Base-by-base conservation (phyloP, 1,140 invertebrate genomes). In the Hypothenemus hampei region DNA sequence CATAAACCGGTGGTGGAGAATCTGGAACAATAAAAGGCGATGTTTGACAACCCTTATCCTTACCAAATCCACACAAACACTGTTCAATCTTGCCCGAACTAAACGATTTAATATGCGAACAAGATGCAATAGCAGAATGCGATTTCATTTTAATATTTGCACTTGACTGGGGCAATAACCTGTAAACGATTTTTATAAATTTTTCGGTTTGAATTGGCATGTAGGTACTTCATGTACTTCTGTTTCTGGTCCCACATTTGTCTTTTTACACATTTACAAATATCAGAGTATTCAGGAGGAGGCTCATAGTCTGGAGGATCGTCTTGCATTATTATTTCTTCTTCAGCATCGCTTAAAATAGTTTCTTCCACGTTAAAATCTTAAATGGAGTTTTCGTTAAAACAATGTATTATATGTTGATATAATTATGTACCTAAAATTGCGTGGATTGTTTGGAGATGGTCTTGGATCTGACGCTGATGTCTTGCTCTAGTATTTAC, bases 261-360 rank as follows among this genome's bases (percentile, higher is more conserved):
- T 44, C 46, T 50, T 56, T 46, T 45, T 8, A 54, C 21, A 18
- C 33, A 50, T 54, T 56, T 61, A 40, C 84, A 76, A 5, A 85
- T 77, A 44, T 85, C 83, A 21, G 84, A 81, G 57, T 86, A 86
- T 46, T 83, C 79, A 0, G 84, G 84, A 0, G 84, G 84, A 5
- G 81, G 78, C 63, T 86, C 84, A 65, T 86, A 86, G 22, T 76
- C 74, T 0, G 84, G 84, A 8, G 84, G 84, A 21, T 85, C 81
- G 58, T 86, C 83, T 0, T 73, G 69, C 2, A 72, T 64, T 20
- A 71, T 61, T 61, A 77, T 58, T 69, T 78, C 64, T 71, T 80
- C 70, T 77, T 81, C 65, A 7, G 64, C 19, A 21, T 59, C 59
- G 15, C 45, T 48, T 11, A 57, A 56, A 24, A 50, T 48, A 35